A percentile compares a stretch with the other conserved stretches of the same genome.
These are phyloP conservation scores for Patagioenas fasciata DNA, from an alignment of 2,113 vertebrate genomes.

Conservation along the genomic window DNA sequence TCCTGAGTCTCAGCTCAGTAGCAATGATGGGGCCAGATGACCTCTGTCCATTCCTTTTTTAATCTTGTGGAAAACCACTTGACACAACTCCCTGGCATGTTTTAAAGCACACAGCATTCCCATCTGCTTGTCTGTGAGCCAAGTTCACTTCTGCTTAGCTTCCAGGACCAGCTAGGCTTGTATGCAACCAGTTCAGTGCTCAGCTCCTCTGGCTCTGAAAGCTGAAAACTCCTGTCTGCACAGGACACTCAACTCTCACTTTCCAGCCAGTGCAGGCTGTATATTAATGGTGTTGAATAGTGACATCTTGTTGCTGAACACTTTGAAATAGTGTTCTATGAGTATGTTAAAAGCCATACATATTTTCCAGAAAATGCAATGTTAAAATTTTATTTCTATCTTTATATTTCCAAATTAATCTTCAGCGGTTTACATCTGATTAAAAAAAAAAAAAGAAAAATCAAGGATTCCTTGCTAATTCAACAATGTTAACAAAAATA, in stretches of 20 bases:
- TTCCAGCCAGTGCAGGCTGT: neutral
- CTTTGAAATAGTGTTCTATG: neutral
- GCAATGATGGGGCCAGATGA: neutral
- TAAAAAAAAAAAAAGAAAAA: neutral
- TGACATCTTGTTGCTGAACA: neutral
- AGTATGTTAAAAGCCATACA: neutral
- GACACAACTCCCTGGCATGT: neutral
- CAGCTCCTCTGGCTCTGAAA: neutral
- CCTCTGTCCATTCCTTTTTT: neutral
- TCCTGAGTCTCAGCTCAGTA: neutral
- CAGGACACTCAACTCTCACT: neutral
- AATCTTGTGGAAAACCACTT: neutral
- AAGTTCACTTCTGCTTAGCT: neutral
- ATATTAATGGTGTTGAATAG: neutral
- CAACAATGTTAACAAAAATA: neutral
- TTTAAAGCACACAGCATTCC: neutral
- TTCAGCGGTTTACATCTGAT: neutral
- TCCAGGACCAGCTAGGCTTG: neutral
- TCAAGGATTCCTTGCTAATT: neutral
- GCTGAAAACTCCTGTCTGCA: neutral
- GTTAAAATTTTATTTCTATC: neutral
- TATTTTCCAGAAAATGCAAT: neutral
- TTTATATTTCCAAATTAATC: neutral
- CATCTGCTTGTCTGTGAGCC: neutral
- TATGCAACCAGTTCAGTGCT: neutral